phyloP scores from a whole-genome alignment of 2,113 vertebrate species.

The Siphamia tubifer region DNA sequence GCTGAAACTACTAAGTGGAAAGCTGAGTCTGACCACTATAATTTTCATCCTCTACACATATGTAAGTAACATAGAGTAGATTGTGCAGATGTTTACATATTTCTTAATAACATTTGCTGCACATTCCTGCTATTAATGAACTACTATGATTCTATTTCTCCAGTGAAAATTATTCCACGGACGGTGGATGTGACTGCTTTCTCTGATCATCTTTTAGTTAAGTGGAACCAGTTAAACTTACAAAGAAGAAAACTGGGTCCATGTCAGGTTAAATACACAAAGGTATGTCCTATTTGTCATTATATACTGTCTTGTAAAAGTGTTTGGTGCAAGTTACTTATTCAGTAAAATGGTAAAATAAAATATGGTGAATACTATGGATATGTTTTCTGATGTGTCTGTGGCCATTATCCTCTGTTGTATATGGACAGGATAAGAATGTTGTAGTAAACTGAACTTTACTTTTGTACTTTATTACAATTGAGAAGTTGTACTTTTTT shows the following conservation, averaged over 20 bases:
- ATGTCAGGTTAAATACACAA: conserved; percentile 61
- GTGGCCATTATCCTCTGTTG: no score
- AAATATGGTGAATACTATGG: neutral
- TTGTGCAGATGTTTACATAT: neutral
- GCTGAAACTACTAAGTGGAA: conserved; percentile 41
- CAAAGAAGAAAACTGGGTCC: rapidly evolving
- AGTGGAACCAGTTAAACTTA: neutral
- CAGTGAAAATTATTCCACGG: conserved; percentile 49
- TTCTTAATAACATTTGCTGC: neutral
- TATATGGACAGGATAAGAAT: no score
- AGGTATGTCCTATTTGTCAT: conserved; percentile 32
- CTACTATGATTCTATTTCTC: neutral
- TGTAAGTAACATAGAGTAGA: conserved; percentile 44
- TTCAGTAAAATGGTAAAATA: neutral
- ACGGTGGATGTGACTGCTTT: neutral
- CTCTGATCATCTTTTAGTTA: conserved; percentile 10
- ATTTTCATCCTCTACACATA: neutral
- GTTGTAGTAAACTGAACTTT: no score
- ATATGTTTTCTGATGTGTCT: no score
- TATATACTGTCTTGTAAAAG: neutral
- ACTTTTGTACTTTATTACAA: no score
- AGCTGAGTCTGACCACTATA: conserved; percentile 17
- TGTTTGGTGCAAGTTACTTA: neutral
- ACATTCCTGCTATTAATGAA: neutral
- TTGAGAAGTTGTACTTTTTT: no score